Evolutionary conservation across 1,140 invertebrate species (phyloP), one percentile per base, ranked within the genome.

Genomic region (Hypsibius dujardini): DNA sequence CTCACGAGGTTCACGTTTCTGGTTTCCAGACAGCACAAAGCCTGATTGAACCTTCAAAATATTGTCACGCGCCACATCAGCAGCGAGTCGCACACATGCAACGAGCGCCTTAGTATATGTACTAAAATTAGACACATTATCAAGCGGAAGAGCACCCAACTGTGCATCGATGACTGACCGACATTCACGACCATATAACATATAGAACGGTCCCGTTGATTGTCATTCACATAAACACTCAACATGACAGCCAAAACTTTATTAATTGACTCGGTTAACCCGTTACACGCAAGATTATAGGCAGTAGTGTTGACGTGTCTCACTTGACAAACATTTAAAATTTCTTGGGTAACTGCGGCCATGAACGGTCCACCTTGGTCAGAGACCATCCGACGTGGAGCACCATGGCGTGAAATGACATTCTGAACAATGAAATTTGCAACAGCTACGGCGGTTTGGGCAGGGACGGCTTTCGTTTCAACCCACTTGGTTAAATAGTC

Each of bases 281-380:
- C 62, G 62, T 67, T 67, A 67, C 62, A 67, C 12, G 12, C 12
- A 15, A 42, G 62, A 45, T 67, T 67, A 42, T 67, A 67, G 45
- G 62, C 62, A 3, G 62, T 67, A 7, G 62, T 67, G 45, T 12
- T 67, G 45, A 12, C 12, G 45, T 67, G 62, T 42, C 45, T 42
- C 3, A 42, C 42, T 15, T 42, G 12, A 42, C 12, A 42, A 12
- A 67, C 3, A 12, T 67, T 45, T 15, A 45, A 7, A 42, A 67
- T 42, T 42, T 45, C 62, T 67, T 67, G 12, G 12, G 45, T 45
- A 7, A 15, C 12, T 3, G 12, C 62, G 12, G 62, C 12, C 12
- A 67, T 12, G 42, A 67, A 67, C 62, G 12, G 62, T 15, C 12
- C 12, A 42, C 62, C 62, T 42, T 67, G 12, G 62, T 67, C 62